A percentile compares a stretch with the other conserved stretches of the same genome.
These are phyloP conservation scores for Ophiothrix spiculata DNA, from an alignment of 35 echinoderm and acorn worm species.

Conservation along the genomic window DNA sequence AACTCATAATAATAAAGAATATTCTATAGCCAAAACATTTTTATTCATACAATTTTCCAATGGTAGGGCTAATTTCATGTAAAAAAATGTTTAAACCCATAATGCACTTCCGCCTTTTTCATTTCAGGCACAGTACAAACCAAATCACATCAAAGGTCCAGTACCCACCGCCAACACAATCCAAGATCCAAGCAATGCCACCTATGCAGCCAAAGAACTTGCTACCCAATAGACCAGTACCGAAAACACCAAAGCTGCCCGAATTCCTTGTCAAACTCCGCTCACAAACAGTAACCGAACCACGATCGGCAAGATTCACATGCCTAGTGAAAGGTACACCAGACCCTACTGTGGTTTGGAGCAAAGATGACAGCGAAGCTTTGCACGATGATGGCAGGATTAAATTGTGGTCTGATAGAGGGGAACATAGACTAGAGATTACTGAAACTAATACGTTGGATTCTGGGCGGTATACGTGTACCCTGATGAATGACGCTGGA, in stretches of 20 bases:
- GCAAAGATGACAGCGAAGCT: conserved; percentile 44
- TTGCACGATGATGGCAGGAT: conserved; percentile 40
- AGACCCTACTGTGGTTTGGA: conserved; percentile 65
- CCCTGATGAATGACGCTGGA: conserved; percentile 53
- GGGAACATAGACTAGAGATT: conserved; percentile 57
- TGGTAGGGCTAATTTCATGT: too few species aligned
- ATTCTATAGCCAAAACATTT: too few species aligned
- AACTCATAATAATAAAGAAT: too few species aligned
- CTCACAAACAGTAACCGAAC: conserved; percentile 42
- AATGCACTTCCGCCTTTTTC: too few species aligned
- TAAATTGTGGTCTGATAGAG: conserved; percentile 54
- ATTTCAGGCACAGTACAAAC: too few species aligned
- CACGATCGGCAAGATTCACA: conserved; percentile 45
- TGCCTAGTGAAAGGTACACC: conserved; percentile 75
- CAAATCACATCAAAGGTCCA: too few species aligned
- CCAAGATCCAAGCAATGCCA: too few species aligned
- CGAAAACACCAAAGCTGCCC: conserved; percentile 28
- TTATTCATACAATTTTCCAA: too few species aligned
- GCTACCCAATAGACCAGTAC: neutral
- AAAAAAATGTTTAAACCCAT: too few species aligned
- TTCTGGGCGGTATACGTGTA: conserved; percentile 72
- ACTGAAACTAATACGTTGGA: conserved; percentile 45
- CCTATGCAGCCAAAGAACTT: neutral
- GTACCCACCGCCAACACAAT: neutral
- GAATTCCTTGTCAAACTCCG: conserved; percentile 62